Base-by-base conservation (phyloP, 1,140 invertebrate species). In the Holotrichia oblita region DNA sequence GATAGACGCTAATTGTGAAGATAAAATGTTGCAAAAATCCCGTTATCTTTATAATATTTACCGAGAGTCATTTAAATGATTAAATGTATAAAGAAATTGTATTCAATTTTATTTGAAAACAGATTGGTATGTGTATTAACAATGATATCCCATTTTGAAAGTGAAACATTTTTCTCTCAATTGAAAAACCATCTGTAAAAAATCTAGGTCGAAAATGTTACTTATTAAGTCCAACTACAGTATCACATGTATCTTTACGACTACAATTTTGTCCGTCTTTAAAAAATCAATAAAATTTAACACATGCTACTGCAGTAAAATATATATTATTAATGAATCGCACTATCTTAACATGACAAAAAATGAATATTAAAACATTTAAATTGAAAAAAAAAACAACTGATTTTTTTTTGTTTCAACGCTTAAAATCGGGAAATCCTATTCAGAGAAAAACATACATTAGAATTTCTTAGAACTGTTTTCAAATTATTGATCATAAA, bases 201-300 rank as follows among this genome's bases (percentile, higher is more conserved):
- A 34, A 55, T 17, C 14, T 55, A 55, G 48, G 48, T 55, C 48
- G 17, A 17, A 55, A 17, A 3, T 55, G 17, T 17, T 55, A 17
- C 14, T 55, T 55, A n/a, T 48, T 0, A 8, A 8, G 10, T 48
- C n/a, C 0, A 55, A n/a, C 3, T 55, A 14, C n/a, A 55, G 48
- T n/a, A 55, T 55, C 14, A 17, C 6, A 55, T 17, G n/a, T 17
- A 55, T 55, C 48, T 55, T 17, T 17, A 55, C 48, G 4, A 17
- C 6, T n/a, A n/a, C 48, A 6, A 55, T 55, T 55, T 17, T 55
- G n/a, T 55, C 7, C 48, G 48, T 55, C 14, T 20, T 14, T 55
- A n/a, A 55, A 55, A 55, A 55, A 73, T 41, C 27, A 40, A 41
- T 34, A 73, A 73, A 73, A n/a, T n/a, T 73, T 14, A 41, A 34